Evolutionary conservation across 2,113 vertebrate species (phyloP).

Genomic region (Cyprinodon tularosa): DNA sequence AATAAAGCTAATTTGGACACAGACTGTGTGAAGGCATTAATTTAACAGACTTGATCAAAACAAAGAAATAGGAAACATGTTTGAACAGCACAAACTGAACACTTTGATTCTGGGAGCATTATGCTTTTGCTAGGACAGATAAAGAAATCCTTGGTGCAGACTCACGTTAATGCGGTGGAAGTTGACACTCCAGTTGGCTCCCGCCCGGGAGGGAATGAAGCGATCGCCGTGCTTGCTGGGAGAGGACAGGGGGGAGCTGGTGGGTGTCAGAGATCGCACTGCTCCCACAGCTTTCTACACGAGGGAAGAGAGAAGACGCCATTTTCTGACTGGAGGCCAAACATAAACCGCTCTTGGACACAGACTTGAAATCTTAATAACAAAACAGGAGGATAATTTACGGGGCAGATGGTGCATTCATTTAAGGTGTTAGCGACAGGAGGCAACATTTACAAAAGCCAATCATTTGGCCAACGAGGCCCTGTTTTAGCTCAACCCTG

Average conservation of each 20-base stretch:
- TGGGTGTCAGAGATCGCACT: constrained; percentile 89
- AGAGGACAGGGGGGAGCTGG: constrained; percentile 94
- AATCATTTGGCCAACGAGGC: constrained; percentile 48
- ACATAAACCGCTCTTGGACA: constrained; percentile 37
- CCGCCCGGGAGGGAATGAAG: constrained; percentile 96
- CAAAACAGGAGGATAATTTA: constrained; percentile 36
- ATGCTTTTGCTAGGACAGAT: constrained; percentile 39
- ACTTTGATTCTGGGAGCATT: constrained; percentile 23
- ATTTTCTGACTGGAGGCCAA: constrained; percentile 39
- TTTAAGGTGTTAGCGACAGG: constrained; percentile 51
- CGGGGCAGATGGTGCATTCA: constrained; percentile 61
- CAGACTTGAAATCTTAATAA: constrained; percentile 38
- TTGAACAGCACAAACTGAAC: background rate
- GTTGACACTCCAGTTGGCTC: constrained; percentile 98
- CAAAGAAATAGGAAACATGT: background rate
- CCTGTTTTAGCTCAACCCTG: constrained; percentile 48
- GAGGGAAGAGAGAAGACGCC: constrained; percentile 26
- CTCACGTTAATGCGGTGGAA: constrained; percentile 98
- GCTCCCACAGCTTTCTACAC: constrained; percentile 83
- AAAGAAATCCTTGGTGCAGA: constrained; percentile 17
- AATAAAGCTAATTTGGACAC: constrained; percentile 12
- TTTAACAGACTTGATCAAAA: background rate
- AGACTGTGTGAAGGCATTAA: background rate
- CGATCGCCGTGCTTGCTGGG: constrained; percentile 97
- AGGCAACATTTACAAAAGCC: constrained; percentile 48